These are phyloP conservation scores for Polyommatus icarus DNA, from an alignment of 2,888 invertebrate genomes.

Conservation along the genomic window DNA sequence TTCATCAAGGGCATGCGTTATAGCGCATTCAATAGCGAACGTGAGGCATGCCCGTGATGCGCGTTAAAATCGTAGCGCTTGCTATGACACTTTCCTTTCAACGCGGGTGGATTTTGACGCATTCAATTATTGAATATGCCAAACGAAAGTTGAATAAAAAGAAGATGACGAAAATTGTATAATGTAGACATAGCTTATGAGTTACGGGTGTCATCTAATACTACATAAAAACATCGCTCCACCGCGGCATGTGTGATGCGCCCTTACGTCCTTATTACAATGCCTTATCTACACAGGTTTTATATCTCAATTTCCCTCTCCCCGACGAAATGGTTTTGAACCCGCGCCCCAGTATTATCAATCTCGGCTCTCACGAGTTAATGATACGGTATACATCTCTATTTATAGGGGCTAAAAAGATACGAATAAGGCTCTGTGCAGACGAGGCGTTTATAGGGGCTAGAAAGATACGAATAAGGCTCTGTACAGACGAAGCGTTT, in stretches of 20 bases:
- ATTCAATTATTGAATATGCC: too few relatives aligned
- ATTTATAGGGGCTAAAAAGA: slow-evolving; percentile 38
- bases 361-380: slow-evolving; percentile 49
- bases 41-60: too few relatives aligned
- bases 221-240: neutral
- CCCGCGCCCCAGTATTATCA: slow-evolving; percentile 52
- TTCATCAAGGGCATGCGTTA: too few relatives aligned
- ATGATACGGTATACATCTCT: slow-evolving; percentile 46
- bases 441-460: slow-evolving; percentile 37
- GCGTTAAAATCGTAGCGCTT: too few relatives aligned
- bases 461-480: slow-evolving; percentile 29
- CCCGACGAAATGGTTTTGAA: slow-evolving; percentile 49
- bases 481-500: slow-evolving; percentile 26
- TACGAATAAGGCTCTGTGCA: slow-evolving; percentile 9
- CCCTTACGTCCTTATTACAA: slow-evolving; percentile 31
- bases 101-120: too few relatives aligned
- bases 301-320: slow-evolving; percentile 67
- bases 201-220: too few relatives aligned
- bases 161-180: too few relatives aligned
- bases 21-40: too few relatives aligned
- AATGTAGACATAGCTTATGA: too few relatives aligned
- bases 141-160: too few relatives aligned
- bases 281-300: slow-evolving; percentile 48
- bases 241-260: neutral
- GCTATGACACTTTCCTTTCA: too few relatives aligned